Percentiles rank a stretch among this genome's conserved stretches.
These are phyloP conservation scores for Lycopodina hypogea DNA, from an alignment of 37 sponge, comb jelly and placozoan species.

Conservation along the genomic window DNA sequence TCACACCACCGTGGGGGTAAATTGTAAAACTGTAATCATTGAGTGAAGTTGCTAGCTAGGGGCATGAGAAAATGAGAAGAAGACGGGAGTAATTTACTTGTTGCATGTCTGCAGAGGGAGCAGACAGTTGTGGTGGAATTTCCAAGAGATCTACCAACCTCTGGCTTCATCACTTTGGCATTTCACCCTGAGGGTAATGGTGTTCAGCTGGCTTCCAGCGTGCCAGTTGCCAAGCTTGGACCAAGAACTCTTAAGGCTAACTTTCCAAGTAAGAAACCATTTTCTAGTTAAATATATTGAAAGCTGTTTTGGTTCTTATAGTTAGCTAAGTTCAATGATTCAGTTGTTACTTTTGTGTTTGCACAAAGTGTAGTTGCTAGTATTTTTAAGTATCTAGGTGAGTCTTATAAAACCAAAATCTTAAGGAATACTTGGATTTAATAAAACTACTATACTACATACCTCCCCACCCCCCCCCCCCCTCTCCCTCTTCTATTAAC, in stretches of 20 bases:
- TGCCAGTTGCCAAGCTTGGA: constrained; percentile 34
- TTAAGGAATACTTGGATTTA: too few relatives aligned
- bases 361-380: too few relatives aligned
- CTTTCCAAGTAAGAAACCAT: constrained; percentile 39
- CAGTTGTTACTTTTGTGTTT: too few relatives aligned
- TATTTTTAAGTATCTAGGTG: too few relatives aligned
- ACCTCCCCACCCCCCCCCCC: too few relatives aligned
- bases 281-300: too few relatives aligned
- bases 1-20: not conserved
- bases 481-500: too few relatives aligned
- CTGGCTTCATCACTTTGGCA: constrained; percentile 9
- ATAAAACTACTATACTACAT: too few relatives aligned
- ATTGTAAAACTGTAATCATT: not conserved
- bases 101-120: constrained; percentile 22
- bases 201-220: not conserved
- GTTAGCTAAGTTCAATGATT: too few relatives aligned
- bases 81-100: constrained; percentile 2
- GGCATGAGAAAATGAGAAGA: not conserved
- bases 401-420: too few relatives aligned
- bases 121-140: constrained; percentile 41
- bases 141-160: constrained; percentile 12
- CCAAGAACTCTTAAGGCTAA: constrained; percentile 20
- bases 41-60: not conserved
- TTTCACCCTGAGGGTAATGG: not conserved
- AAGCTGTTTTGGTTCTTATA: too few relatives aligned